Evolutionary conservation across 2,797 vertebrate genomes (phyloP), one percentile per base, ranked within the genome.

Genomic region (Enteromius anoplus): DNA sequence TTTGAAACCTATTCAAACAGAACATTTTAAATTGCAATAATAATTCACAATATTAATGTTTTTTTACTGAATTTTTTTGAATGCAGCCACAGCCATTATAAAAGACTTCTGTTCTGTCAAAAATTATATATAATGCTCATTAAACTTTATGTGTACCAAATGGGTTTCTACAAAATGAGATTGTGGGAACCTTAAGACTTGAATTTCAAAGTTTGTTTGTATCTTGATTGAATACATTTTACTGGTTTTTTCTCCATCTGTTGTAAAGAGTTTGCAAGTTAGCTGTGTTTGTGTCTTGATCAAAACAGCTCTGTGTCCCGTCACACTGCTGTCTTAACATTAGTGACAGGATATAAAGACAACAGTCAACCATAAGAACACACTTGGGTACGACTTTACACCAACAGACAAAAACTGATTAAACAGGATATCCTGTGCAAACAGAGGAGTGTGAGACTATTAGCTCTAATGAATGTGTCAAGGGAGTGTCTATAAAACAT

Each of bases 341-440:
- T 19, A 37, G 5, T 29, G 11, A n/a, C 40, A 5, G 29, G 15
- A 32, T 26, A 1, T 29, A 11, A 15, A 73, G 17, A 32, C 19
- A 64, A 64, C 15, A 47, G 40, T 14, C 5, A 9, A 62, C 19
- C 75, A 49, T 78, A 32, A 68, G 55, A 26, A 53, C 29, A 34
- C 26, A 19, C 34, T 34, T 12, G 3, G 3, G 37, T 15, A 45
- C 0, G 5, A 23, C 34, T 37, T 37, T 11, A 66, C 15, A 75
- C 21, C 42, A 72, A 17, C 3, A 34, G 4, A 53, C 40, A 82
- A 21, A 17, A 68, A 5, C 34, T 1, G 23, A 42, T 42, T 51
- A 66, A 75, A 82, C 80, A 75, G 80, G 45, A 75, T 55, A n/a
- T 53, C 45, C 10, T 75, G 47, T 37, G 62, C 23, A 55, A 55